Evolutionary conservation across 2,113 vertebrate genomes (phyloP).

Genomic region (Cyanocitta stelleri): DNA sequence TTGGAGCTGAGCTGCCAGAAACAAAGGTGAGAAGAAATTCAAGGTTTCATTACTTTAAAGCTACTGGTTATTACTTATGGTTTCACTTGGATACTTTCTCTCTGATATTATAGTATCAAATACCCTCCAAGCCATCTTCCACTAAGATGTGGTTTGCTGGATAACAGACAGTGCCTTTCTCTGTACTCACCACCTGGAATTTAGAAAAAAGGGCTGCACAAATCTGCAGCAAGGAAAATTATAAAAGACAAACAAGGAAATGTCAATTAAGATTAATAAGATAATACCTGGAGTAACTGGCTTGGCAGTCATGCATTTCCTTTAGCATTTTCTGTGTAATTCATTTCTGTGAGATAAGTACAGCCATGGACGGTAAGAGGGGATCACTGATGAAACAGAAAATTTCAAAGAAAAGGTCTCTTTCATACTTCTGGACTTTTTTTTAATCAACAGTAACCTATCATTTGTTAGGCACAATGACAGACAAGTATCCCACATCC

Average conservation of each 20-base stretch:
- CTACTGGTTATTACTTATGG: neutral
- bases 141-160: neutral
- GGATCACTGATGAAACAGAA: neutral
- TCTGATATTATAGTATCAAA: neutral
- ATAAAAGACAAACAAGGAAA: conserved; percentile 31
- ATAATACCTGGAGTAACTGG: neutral
- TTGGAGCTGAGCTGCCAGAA: neutral
- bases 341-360: neutral
- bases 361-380: neutral
- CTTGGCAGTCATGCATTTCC: conserved; percentile 2
- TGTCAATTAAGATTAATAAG: conserved; percentile 22
- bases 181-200: neutral
- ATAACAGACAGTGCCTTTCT: neutral
- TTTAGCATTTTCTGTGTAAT: neutral
- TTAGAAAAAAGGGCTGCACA: neutral
- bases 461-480: neutral
- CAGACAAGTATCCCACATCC: neutral
- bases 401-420: neutral
- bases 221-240: neutral
- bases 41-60: neutral
- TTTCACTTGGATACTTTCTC: neutral
- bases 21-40: neutral
- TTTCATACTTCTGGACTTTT: neutral
- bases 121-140: neutral
- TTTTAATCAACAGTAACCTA: neutral